Percentiles rank a stretch among this genome's conserved stretches.
These are phyloP conservation scores for Cacoxenus indagator DNA, from an alignment of 2,888 invertebrate species.

Conservation along the genomic window DNA sequence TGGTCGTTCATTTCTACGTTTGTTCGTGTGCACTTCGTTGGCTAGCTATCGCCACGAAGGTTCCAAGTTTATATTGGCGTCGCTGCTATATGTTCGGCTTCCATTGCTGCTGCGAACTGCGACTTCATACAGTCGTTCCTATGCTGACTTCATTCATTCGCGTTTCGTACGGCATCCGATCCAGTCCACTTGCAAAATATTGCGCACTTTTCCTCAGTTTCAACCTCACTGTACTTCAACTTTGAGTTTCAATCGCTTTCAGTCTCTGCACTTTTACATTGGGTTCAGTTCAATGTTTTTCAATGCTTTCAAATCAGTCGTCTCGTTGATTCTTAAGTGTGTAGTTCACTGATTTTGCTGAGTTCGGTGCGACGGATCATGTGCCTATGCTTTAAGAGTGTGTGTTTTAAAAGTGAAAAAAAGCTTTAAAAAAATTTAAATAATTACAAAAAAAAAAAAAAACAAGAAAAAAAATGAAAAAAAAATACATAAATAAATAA, in stretches of 20 bases:
- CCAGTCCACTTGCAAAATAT: constrained; percentile 31
- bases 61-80: no score
- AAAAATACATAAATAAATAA: constrained; percentile 18
- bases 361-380: background rate
- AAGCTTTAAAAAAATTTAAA: no score
- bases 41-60: no score
- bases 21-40: no score
- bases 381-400: background rate
- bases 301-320: background rate
- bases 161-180: constrained; percentile 45
- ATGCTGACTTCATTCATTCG: constrained; percentile 62
- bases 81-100: no score
- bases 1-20: no score
- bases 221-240: no score
- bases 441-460: constrained; percentile 36
- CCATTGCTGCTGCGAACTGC: no score
- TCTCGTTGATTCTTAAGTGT: background rate
- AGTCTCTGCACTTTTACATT: no score
- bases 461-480: constrained; percentile 21
- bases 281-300: background rate
- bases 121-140: constrained; percentile 18
- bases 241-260: no score
- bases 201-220: no score
- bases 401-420: background rate
- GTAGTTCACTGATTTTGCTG: background rate